Evolutionary conservation across 1,140 invertebrate genomes (phyloP).

Genomic region (Kradibia gibbosae): DNA sequence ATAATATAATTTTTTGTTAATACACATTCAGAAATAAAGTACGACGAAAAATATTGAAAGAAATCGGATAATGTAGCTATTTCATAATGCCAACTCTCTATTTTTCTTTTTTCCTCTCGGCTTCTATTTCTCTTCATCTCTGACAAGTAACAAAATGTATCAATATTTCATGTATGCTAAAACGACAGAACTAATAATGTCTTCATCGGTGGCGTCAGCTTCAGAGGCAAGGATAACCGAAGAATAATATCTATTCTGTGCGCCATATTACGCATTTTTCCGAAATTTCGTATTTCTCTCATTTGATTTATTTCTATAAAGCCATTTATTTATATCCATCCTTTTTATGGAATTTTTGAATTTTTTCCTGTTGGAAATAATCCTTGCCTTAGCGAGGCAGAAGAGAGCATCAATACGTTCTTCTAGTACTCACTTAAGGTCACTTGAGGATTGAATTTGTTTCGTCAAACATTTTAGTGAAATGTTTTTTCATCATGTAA

Average conservation of each 20-base stretch:
- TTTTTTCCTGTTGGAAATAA: constrained; percentile 8
- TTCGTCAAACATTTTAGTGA: too few species aligned
- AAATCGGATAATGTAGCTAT: constrained; percentile 45
- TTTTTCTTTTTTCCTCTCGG: neutral
- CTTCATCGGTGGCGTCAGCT: constrained; percentile 55
- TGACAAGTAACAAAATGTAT: constrained; percentile 51
- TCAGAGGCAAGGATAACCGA: constrained; percentile 65
- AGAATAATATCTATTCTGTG: constrained; percentile 70
- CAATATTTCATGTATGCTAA: constrained; percentile 75
- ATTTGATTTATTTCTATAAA: constrained; percentile 17
- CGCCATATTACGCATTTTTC: constrained; percentile 40
- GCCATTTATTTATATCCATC: neutral
- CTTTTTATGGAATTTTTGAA: neutral
- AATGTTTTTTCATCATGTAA: neutral
- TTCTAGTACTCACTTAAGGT: constrained; percentile 27
- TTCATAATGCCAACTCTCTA: constrained; percentile 2
- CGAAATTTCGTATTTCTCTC: constrained; percentile 30
- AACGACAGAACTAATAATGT: constrained; percentile 73
- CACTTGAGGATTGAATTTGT: constrained; percentile 31
- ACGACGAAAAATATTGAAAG: constrained; percentile 43
- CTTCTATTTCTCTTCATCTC: neutral
- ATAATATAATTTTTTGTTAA: too few species aligned
- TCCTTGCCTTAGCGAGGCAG: constrained; percentile 43
- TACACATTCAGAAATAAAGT: neutral
- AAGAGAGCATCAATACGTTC: neutral